These are phyloP conservation scores for Peromyscus melanophrys DNA, from an alignment of 2,797 vertebrate species.

Conservation along the genomic window DNA sequence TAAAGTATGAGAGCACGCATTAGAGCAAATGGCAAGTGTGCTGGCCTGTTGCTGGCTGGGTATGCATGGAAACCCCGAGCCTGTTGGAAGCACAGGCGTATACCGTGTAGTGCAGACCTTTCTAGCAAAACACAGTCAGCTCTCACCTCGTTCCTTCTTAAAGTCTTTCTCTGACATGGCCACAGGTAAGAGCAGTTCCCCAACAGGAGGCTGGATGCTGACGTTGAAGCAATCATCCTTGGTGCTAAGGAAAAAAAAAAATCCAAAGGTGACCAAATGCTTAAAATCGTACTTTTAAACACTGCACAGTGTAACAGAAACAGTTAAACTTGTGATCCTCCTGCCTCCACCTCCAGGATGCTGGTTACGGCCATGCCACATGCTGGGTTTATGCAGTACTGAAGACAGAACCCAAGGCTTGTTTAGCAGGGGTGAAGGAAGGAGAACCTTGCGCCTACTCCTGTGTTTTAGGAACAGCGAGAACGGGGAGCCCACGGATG, in stretches of 20 bases:
- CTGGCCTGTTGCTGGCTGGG: conserved; percentile 31
- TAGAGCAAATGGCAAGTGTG: conserved; percentile 38
- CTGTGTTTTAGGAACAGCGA: neutral
- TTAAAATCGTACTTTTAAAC: conserved; percentile 56
- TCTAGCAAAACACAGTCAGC: conserved; percentile 51
- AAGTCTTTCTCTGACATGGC: conserved; percentile 96
- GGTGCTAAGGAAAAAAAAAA: conserved; percentile 91
- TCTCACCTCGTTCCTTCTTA: conserved; percentile 95
- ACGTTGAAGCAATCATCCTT: conserved; percentile 95
- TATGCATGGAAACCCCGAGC: conserved; percentile 11
- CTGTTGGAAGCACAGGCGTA: neutral
- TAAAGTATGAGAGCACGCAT: conserved; percentile 60
- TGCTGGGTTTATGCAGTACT: neutral
- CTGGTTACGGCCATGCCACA: neutral
- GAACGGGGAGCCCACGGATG: neutral
- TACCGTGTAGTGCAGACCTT: neutral
- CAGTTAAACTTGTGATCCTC: neutral
- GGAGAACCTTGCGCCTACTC: neutral
- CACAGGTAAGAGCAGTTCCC: conserved; percentile 95
- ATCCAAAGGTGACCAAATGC: conserved; percentile 75
- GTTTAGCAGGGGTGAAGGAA: neutral
- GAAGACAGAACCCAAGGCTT: neutral
- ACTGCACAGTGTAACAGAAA: neutral
- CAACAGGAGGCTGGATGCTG: conserved; percentile 95
- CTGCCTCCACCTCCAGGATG: no score